Conservation (phyloP, 1,140 invertebrate genomes). For the Diachasmimorpha longicaudata region DNA sequence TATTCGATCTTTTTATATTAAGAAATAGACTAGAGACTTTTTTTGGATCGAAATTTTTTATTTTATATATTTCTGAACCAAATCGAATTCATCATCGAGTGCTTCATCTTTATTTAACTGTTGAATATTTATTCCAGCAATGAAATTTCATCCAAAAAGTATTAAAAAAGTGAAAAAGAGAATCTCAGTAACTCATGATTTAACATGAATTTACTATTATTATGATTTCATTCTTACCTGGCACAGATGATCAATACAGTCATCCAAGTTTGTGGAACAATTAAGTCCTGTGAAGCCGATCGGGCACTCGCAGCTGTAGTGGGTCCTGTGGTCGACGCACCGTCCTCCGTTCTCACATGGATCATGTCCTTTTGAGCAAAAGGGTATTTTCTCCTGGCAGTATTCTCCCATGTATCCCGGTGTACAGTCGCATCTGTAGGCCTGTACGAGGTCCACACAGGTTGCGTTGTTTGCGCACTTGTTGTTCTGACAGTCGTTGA, state of each 20-base stretch:
- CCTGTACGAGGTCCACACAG: slow-evolving; percentile 83
- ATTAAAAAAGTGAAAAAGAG: too few species aligned
- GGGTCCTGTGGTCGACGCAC: slow-evolving; percentile 86
- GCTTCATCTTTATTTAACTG: background rate
- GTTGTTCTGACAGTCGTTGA: slow-evolving; percentile 84
- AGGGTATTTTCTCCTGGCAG: slow-evolving; percentile 92
- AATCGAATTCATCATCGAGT: background rate
- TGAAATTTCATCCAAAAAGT: too few species aligned
- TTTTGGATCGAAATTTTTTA: too few species aligned
- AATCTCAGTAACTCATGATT: too few species aligned
- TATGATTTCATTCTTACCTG: slow-evolving; percentile 67
- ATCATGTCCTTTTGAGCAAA: slow-evolving; percentile 85
- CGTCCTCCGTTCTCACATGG: slow-evolving; percentile 92
- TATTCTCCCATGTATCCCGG: slow-evolving; percentile 87
- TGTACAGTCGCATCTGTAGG: slow-evolving; percentile 84
- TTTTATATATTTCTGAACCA: too few species aligned
- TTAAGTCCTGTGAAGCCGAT: slow-evolving; percentile 90
- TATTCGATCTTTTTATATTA: too few species aligned
- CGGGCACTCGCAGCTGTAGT: slow-evolving; percentile 92
- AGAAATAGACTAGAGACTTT: too few species aligned
- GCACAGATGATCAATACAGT: slow-evolving; percentile 91
- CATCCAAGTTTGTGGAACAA: slow-evolving; percentile 91
- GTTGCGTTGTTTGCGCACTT: slow-evolving; percentile 91
- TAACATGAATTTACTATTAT: too few species aligned
- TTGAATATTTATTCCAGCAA: too few species aligned